Evolutionary conservation across 2,888 invertebrate species (phyloP).

Genomic region (Scaptodrosophila latifasciaeformis): DNA sequence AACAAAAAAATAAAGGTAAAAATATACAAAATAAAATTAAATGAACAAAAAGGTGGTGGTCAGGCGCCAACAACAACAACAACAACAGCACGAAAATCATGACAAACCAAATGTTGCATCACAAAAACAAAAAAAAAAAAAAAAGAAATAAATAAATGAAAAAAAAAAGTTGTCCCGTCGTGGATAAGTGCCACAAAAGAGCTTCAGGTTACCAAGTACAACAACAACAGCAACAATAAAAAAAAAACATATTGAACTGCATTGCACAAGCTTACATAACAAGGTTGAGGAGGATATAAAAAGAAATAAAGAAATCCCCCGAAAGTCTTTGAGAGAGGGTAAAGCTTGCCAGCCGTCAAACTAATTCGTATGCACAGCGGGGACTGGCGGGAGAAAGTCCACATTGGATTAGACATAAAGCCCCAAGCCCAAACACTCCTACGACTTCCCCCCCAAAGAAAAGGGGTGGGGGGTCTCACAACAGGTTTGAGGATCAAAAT

Average conservation of each 20-base stretch:
- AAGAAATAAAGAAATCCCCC: conserved; percentile 3
- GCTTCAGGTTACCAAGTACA: background rate
- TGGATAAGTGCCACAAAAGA: background rate
- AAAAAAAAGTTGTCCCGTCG: background rate
- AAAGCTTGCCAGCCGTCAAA: conserved; percentile 13
- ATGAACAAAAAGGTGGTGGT: conserved; percentile 23
- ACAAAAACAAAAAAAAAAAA: conserved; percentile 7
- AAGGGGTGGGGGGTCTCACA: conserved; percentile 10
- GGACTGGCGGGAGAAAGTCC: conserved; percentile 36
- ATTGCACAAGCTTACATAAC: conserved; percentile 55
- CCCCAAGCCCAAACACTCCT: no score
- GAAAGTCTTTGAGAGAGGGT: conserved; percentile 24
- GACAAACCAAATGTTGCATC: conserved; percentile 12
- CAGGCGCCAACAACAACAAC: conserved; percentile 11
- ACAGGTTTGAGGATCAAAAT: conserved; percentile 56
- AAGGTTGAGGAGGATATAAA: conserved; percentile 63
- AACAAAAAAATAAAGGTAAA: conserved; percentile 13
- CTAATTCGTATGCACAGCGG: conserved; percentile 40
- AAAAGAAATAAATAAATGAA: conserved; percentile 1
- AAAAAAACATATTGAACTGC: conserved; percentile 43
- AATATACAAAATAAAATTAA: no score
- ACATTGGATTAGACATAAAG: conserved; percentile 10
- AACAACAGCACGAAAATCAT: conserved; percentile 19
- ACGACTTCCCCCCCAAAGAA: conserved; percentile 13
- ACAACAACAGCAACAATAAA: conserved; percentile 3